Conservation (phyloP, 2,113 vertebrate species). For the Eupsittula cactorum region DNA sequence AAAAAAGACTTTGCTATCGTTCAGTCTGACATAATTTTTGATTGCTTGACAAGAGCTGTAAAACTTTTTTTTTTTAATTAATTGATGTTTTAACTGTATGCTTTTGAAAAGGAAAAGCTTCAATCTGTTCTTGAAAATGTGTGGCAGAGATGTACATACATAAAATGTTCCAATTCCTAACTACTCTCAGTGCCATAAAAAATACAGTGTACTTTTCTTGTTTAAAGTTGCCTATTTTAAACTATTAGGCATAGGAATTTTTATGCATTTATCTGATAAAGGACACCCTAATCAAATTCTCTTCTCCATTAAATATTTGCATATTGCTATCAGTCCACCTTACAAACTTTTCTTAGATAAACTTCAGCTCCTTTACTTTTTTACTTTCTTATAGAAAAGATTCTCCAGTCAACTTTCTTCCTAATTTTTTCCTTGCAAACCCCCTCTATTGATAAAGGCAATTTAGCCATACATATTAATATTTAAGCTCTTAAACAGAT, state of each 20-base stretch:
- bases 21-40: neutral
- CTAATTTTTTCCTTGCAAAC: neutral
- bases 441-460: neutral
- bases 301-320: neutral
- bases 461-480: neutral
- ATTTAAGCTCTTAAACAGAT: neutral
- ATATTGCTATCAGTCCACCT: neutral
- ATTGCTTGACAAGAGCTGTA: neutral
- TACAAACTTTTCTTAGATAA: neutral
- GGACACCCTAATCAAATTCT: neutral
- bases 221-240: neutral
- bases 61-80: neutral
- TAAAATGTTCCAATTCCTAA: slow-evolving; percentile 12
- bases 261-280: neutral
- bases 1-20: neutral
- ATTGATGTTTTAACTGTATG: neutral
- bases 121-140: slow-evolving; percentile 30
- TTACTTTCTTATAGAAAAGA: neutral
- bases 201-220: neutral
- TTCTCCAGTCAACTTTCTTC: neutral
- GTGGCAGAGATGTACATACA: neutral
- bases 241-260: neutral
- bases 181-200: neutral
- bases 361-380: neutral
- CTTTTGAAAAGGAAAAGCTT: neutral